phyloP scores from a whole-genome alignment of 2,888 invertebrate species.

The Cheiracanthium punctorium region DNA sequence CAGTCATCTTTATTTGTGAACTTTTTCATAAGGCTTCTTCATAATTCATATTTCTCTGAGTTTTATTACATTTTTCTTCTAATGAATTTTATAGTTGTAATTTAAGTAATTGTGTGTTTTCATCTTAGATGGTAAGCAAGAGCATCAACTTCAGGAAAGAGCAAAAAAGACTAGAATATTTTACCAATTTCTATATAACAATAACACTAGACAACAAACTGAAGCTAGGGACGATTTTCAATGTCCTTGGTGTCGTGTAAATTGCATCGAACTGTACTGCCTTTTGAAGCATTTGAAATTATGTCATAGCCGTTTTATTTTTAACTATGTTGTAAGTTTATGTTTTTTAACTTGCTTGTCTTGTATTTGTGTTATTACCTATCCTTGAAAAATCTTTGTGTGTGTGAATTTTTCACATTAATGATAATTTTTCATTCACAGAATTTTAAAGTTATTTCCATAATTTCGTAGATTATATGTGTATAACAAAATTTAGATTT shows the following conservation, averaged over 20 bases:
- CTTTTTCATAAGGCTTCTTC: no score
- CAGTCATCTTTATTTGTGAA: no score
- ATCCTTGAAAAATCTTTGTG: no score
- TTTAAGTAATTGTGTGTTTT: neutral
- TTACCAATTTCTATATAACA: slow-evolving; percentile 96
- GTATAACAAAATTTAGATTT: no score
- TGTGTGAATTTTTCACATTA: no score
- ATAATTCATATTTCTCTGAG: no score
- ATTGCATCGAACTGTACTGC: slow-evolving; percentile 90
- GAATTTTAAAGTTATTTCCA: no score
- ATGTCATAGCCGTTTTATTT: slow-evolving; percentile 94
- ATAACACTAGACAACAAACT: slow-evolving; percentile 95
- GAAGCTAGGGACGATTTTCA: slow-evolving; percentile 94
- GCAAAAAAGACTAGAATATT: slow-evolving; percentile 84
- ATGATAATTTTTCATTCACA: no score
- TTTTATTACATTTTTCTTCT: no score
- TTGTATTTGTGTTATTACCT: no score
- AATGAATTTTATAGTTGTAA: no score
- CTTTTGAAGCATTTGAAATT: slow-evolving; percentile 94
- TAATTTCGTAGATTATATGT: no score
- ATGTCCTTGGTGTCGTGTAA: slow-evolving; percentile 96
- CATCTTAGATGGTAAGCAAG: slow-evolving; percentile 25
- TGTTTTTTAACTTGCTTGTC: slow-evolving; percentile 39
- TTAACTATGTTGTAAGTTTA: slow-evolving; percentile 88
- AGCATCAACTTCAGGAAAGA: slow-evolving; percentile 37